Evolutionary conservation across 2,113 vertebrate species (phyloP), one percentile per base, ranked within the genome.

Genomic region (Addax nasomaculatus): DNA sequence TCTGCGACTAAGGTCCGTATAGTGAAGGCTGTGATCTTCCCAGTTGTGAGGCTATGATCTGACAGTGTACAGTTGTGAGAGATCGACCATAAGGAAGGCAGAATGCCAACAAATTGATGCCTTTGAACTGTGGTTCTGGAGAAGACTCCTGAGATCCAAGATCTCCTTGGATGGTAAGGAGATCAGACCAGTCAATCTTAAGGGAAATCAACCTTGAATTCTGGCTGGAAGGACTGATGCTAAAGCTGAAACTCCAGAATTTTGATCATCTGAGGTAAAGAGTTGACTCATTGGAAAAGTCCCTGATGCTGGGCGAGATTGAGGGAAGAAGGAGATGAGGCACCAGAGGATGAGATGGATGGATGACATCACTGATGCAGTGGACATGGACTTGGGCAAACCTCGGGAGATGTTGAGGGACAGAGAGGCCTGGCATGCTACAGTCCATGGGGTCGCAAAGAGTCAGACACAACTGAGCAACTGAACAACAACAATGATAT

Each of bases 1-100:
- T 39, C 19, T 70, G 67, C 0, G 1, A 23, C n/a, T 39, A 70
- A 23, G n/a, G 10, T 70, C 19, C 2, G 0, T 70, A 70, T 39
- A 39, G n/a, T 70, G 67, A 70, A 70, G n/a, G 67, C n/a, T 39
- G 6, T 39, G 36, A 70, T 39, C 67, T 70, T 23, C 67, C 19
- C n/a, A 70, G 2, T 23, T 70, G n/a, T 70, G n/a, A 70, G n/a
- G 67, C 21, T 70, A 39, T 13, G 19, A 70, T 70, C 67, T 70
- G 19, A 70, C 10, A 23, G 21, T 39, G 19, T 70, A 70, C n/a
- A 70, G n/a, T 39, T 70, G 67, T 39, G n/a, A 70, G n/a, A 23
- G 67, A 36, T 70, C 4, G 19, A 70, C 19, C n/a, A 70, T 70
- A 70, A 70, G n/a, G 10, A 70, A 70, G 67, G 5, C 19, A 70